Conservation (phyloP, 2,113 vertebrate species). For the Nymphicus hollandicus region DNA sequence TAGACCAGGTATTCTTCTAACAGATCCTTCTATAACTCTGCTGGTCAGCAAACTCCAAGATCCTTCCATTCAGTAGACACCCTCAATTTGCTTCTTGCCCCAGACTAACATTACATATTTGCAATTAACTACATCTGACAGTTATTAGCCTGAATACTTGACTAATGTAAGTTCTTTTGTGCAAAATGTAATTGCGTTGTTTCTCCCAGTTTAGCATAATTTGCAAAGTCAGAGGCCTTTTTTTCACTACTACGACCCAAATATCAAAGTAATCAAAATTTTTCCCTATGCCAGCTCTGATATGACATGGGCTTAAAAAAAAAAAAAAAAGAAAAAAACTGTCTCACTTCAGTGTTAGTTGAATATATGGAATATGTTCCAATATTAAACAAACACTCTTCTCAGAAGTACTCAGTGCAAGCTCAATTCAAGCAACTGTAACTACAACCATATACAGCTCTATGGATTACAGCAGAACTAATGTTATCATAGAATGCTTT, state of each 20-base stretch:
- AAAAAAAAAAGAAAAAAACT: not conserved
- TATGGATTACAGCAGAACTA: not conserved
- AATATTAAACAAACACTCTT: not conserved
- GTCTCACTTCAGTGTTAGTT: not conserved
- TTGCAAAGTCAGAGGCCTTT: not conserved
- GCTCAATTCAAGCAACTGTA: not conserved
- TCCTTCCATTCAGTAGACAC: not conserved
- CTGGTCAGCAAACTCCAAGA: not conserved
- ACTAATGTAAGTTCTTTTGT: not conserved
- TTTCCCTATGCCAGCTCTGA: not conserved
- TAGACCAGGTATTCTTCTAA: not conserved
- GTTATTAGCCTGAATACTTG: not conserved
- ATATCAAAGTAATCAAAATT: not conserved
- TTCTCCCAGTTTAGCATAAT: not conserved
- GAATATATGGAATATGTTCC: not conserved
- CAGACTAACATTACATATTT: not conserved
- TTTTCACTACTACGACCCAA: not conserved
- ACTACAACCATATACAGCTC: not conserved
- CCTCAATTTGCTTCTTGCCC: not conserved
- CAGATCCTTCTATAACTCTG: not conserved
- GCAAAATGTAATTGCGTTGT: not conserved
- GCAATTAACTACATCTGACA: not conserved
- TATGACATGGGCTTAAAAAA: not conserved
- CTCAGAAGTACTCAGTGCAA: not conserved
- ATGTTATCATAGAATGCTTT: not conserved